These are phyloP conservation scores for Stramonita haemastoma DNA, from an alignment of 2,888 invertebrate genomes.

Conservation along the genomic window DNA sequence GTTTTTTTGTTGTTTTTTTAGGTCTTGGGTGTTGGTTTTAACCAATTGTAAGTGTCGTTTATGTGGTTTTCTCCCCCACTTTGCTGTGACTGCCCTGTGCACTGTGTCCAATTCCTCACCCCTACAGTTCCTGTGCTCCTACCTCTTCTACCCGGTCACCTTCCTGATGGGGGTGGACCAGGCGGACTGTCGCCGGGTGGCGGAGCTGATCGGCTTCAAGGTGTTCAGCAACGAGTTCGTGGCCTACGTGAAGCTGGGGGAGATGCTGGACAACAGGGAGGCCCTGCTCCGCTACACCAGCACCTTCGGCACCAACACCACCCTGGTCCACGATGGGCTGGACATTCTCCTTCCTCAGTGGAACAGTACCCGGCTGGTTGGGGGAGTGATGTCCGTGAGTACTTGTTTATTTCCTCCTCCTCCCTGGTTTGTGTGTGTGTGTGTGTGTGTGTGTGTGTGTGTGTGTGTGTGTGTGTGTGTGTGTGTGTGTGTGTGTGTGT, in stretches of 20 bases:
- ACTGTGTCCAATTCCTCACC: background rate
- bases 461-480: background rate
- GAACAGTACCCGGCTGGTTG: slow-evolving; percentile 46
- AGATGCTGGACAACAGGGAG: slow-evolving; percentile 58
- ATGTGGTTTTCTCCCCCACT: no score
- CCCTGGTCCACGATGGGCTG: slow-evolving; percentile 35
- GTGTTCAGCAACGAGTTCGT: slow-evolving; percentile 95
- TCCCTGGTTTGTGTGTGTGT: background rate
- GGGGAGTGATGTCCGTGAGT: slow-evolving; percentile 56
- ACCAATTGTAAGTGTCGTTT: no score
- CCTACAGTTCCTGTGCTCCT: slow-evolving; percentile 84
- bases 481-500: background rate
- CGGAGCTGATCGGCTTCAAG: slow-evolving; percentile 90
- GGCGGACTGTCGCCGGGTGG: slow-evolving; percentile 87
- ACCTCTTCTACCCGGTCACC: slow-evolving; percentile 92
- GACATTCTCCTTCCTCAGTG: slow-evolving; percentile 50
- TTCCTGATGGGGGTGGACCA: slow-evolving; percentile 87
- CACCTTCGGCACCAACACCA: slow-evolving; percentile 38
- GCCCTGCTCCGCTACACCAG: slow-evolving; percentile 49
- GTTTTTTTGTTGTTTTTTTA: no score
- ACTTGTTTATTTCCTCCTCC: background rate
- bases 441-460: background rate
- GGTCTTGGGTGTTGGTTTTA: no score
- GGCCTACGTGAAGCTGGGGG: slow-evolving; percentile 86
- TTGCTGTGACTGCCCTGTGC: no score